Evolutionary conservation across 2,888 invertebrate species (phyloP).

Genomic region (Theretra japonica): DNA sequence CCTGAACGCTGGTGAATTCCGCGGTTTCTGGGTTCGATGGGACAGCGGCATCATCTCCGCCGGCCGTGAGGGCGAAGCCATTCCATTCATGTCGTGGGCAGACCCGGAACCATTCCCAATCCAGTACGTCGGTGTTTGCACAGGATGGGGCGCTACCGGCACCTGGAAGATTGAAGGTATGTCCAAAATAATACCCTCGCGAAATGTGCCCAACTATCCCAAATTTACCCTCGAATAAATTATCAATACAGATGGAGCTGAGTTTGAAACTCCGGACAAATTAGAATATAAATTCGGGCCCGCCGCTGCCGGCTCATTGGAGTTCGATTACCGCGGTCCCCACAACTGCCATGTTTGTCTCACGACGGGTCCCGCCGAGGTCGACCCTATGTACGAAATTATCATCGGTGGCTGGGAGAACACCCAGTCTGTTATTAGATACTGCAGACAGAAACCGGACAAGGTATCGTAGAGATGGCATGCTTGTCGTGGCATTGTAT

Average conservation of each 20-base stretch:
- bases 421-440: conserved; percentile 86
- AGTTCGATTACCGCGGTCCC: conserved; percentile 85
- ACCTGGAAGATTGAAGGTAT: conserved; percentile 93
- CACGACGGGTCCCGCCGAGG: conserved; percentile 80
- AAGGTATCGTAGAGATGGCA: conserved; percentile 77
- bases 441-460: conserved; percentile 86
- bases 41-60: conserved; percentile 87
- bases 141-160: conserved; percentile 94
- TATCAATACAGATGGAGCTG: conserved; percentile 80
- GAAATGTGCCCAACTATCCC: conserved; percentile 80
- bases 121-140: conserved; percentile 91
- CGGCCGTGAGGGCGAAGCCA: conserved; percentile 89
- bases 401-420: conserved; percentile 89
- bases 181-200: conserved; percentile 39
- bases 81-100: conserved; percentile 89
- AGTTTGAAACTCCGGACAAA: conserved; percentile 83
- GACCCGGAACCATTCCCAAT: conserved; percentile 90
- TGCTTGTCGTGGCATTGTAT: conserved; percentile 46
- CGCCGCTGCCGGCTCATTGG: conserved; percentile 79
- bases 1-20: conserved; percentile 89
- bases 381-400: conserved; percentile 87
- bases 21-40: conserved; percentile 94
- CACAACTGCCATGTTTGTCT: conserved; percentile 88
- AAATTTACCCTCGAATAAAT: conserved; percentile 56
- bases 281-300: conserved; percentile 86